A percentile compares a stretch with the other conserved stretches of the same genome.
Evolutionary conservation across 1,140 invertebrate species (phyloP).

Genomic region (Cydia amplana): DNA sequence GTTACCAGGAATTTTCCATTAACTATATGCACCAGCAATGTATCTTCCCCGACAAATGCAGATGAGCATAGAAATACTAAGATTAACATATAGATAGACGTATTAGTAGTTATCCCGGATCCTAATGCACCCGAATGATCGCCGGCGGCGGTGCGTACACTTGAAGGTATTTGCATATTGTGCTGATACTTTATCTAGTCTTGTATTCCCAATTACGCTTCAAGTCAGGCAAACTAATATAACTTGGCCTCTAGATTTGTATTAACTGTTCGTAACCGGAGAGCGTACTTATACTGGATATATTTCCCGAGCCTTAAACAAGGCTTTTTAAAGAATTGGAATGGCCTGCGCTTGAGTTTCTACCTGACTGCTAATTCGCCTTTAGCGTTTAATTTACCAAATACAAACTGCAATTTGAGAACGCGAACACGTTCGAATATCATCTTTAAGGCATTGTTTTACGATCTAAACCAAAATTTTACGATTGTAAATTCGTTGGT

Average conservation of each 20-base stretch:
- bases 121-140: constrained; percentile 1
- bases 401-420: neutral
- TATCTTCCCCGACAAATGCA: constrained; percentile 7
- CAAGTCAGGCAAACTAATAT: neutral
- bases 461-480: neutral
- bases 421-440: neutral
- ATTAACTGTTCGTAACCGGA: neutral
- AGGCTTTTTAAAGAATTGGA: neutral
- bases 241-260: neutral
- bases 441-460: neutral
- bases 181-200: constrained; percentile 11
- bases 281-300: neutral
- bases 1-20: neutral
- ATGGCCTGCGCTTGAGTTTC: neutral
- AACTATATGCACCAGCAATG: neutral
- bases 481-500: neutral
- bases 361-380: constrained; percentile 18
- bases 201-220: neutral
- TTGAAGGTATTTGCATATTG: constrained; percentile 17
- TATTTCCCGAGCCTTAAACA: neutral
- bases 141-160: neutral
- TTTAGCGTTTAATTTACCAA: neutral
- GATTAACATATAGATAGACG: constrained; percentile 11
- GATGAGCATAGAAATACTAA: constrained; percentile 14
- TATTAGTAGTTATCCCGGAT: neutral